A percentile compares a stretch with the other conserved stretches of the same genome.
Evolutionary conservation across 2,797 vertebrate species (phyloP).

Genomic region (Schizothorax lantsangensis): DNA sequence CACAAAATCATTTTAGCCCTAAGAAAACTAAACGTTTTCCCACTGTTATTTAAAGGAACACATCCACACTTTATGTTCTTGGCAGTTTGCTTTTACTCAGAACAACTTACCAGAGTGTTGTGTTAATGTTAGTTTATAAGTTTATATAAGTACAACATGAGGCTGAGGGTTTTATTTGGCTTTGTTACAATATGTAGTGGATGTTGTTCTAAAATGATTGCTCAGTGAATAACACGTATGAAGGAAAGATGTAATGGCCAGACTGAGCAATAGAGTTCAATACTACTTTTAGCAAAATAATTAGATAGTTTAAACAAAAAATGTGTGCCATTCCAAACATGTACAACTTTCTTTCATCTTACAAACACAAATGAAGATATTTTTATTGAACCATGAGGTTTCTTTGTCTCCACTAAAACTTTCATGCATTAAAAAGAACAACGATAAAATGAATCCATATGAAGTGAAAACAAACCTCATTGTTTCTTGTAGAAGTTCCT

Average conservation of each 20-base stretch:
- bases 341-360: neutral
- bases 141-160: neutral
- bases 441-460: neutral
- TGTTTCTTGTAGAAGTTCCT: neutral
- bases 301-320: neutral
- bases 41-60: constrained; percentile 3
- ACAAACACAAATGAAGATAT: neutral
- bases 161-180: neutral
- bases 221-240: neutral
- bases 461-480: neutral
- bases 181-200: neutral
- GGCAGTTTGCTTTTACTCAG: neutral
- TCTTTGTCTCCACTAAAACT: neutral
- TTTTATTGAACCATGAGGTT: neutral
- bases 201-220: neutral
- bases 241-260: neutral
- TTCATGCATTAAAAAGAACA: neutral
- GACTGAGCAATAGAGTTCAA: neutral
- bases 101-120: constrained; percentile 3
- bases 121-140: neutral
- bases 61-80: constrained; percentile 23
- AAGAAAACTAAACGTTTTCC: neutral
- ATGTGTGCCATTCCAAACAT: neutral
- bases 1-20: neutral
- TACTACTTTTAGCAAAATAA: neutral